A percentile compares a stretch with the other conserved stretches of the same genome.
Evolutionary conservation across 2,113 vertebrate genomes (phyloP).

Genomic region (Apeltes quadracus): DNA sequence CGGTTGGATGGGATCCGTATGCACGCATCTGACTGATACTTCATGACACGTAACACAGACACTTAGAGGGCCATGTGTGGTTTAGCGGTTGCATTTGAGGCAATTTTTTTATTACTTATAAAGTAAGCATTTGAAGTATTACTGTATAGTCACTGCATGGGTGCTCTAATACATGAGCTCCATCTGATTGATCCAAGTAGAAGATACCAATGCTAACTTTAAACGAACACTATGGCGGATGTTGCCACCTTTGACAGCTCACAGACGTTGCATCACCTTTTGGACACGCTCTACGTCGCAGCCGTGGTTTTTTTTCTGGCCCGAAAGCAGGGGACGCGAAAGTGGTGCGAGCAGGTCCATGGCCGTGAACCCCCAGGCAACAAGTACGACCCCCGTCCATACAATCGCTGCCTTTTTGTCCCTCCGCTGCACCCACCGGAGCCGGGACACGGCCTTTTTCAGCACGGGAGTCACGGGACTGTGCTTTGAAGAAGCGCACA

Average conservation of each 20-base stretch:
- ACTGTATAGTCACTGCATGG: background rate
- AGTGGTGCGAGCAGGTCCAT: conserved; percentile 40
- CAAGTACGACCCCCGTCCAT: conserved; percentile 27
- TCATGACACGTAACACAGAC: background rate
- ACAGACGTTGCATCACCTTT: conserved; percentile 16
- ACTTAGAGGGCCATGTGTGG: background rate
- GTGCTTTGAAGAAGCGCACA: conserved; percentile 53
- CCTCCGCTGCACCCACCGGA: conserved; percentile 1
- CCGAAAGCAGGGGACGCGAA: conserved; percentile 47
- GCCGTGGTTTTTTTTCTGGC: conserved; percentile 62
- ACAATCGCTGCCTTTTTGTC: conserved; percentile 10
- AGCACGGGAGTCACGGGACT: conserved; percentile 53
- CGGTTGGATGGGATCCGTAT: too few species aligned
- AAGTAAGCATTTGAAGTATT: background rate
- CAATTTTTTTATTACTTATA: background rate
- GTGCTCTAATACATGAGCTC: background rate
- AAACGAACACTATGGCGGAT: background rate
- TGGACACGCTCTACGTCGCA: conserved; percentile 5
- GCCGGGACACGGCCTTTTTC: conserved; percentile 30
- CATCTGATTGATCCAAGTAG: background rate
- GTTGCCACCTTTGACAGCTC: conserved; percentile 18
- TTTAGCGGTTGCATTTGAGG: background rate
- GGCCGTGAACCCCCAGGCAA: conserved; percentile 51
- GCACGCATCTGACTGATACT: background rate
- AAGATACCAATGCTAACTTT: background rate